Conservation (phyloP, 1,140 invertebrate species). For the Neuroterus valhalla region DNA sequence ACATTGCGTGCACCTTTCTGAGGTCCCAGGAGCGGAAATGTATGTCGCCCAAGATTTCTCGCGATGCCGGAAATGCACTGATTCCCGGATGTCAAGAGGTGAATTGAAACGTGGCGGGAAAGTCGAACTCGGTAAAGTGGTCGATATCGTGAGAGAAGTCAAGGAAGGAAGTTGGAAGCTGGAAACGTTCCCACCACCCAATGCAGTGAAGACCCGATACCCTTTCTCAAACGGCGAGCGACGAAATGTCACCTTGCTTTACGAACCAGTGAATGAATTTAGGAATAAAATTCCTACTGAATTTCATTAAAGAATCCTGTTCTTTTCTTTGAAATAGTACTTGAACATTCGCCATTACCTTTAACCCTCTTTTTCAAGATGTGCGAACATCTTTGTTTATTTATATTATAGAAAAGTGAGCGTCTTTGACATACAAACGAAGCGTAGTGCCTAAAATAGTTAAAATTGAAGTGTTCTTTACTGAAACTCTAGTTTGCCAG, state of each 20-base stretch:
- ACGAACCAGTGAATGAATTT: neutral
- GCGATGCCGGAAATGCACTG: slow-evolving; percentile 40
- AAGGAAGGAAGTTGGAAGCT: slow-evolving; percentile 27
- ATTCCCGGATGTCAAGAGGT: slow-evolving; percentile 38
- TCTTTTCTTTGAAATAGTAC: no score
- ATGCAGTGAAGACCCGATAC: neutral
- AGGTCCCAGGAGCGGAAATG: slow-evolving; percentile 38
- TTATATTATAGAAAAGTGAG: no score
- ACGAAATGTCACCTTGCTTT: slow-evolving; percentile 24
- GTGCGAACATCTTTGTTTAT: no score
- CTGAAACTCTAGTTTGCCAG: neutral
- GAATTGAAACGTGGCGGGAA: slow-evolving; percentile 42
- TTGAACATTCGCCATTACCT: no score
- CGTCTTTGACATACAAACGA: no score
- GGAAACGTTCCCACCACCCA: slow-evolving; percentile 11
- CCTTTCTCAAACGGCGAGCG: neutral
- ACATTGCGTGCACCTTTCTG: slow-evolving; percentile 11
- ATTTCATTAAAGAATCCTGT: no score
- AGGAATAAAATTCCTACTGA: neutral
- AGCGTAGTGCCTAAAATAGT: no score
- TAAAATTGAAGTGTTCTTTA: no score
- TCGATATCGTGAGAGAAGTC: slow-evolving; percentile 28
- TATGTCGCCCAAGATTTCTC: slow-evolving; percentile 37
- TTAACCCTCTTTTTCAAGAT: no score
- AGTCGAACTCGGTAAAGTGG: slow-evolving; percentile 39